Evolutionary conservation across 2,113 vertebrate genomes (phyloP), one percentile per base, ranked within the genome.

Genomic region (Sceloporus undulatus): DNA sequence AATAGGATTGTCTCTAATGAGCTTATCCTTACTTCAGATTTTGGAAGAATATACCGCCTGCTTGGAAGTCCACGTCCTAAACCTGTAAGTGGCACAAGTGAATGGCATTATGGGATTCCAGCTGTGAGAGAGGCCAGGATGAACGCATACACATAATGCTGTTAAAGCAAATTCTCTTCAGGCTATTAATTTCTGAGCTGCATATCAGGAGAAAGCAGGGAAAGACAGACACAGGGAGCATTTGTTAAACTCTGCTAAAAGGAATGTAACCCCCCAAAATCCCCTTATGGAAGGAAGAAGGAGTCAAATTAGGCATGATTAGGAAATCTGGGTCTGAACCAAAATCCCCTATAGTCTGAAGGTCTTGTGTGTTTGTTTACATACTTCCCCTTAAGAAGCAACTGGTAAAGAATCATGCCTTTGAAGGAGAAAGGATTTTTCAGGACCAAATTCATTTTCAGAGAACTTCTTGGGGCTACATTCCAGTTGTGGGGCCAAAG

Each of bases 1-100:
- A 90, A 88, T 82, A 74, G 68, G 77, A 90, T 48, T 80, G 76
- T 4, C 42, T 82, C 68, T 77, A 87, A 88, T 27, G 71, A 91
- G 82, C 19, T 89, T 83, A 85, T 54, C 71, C 56, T 29, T 0
- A 0, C 70, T 82, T 34, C 54, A 2, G 18, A 54, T 77, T 87
- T 85, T 23, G 48, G 38, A 83, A 89, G 52, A 74, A 52, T 59
- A 79, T 29, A 73, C 48, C 29, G n/a, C 27, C 19, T 62, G 79
- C 79, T 16, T 34, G 59, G 19, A 6, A 8, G 23, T 4, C 21
- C 34, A 54, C n/a, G 7, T 42, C 77, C 66, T 38, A 65, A 52
- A 78, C 73, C 77, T 87, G 1, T 54, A 78, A n/a, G 70, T 48
- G 18, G 6, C 34, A 14, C 21, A 3, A 34, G 40, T 66, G 73